Evolutionary conservation across 1,140 invertebrate genomes (phyloP), one percentile per base, ranked within the genome.

Genomic region (Magallana gigas): DNA sequence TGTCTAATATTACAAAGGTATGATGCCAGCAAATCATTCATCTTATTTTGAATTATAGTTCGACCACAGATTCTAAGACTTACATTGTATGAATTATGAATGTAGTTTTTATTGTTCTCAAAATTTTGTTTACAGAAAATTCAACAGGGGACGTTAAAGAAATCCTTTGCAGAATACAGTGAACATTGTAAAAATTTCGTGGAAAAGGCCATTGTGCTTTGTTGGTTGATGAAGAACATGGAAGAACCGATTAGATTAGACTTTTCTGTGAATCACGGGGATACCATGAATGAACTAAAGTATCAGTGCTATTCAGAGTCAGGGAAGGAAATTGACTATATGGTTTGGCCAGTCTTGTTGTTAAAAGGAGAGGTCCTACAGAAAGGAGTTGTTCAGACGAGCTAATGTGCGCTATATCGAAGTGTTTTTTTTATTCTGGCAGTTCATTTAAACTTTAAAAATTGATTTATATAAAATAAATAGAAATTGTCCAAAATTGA

Each of bases 321-420:
- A 58, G 87, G 84, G 57, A 57, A 83, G 9, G 18, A 12, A 5
- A 8, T 88, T 7, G 87, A 88, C 56, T 85, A 64, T 59, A 9
- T 88, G 7, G 87, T 88, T 6, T 88, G 87, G 87, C 87, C 87
- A 14, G 80, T 58, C 0, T 58, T 88, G 76, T 59, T 85, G 4
- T 23, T 68, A 57, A 59, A 85, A 56, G 87, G 84, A 36, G 59
- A 80, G 0, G 48, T 88, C 1, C 8, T 88, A 12, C 57, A 83
- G 0, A 88, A 83, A 59, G 87, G 84, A 5, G 62, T 83, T 23
- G 76, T 83, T 12, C 83, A 88, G 18, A 9, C 68, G 36, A 48
- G 36, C 36, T 48, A 48, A 48, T 48, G 4, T 36, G 2, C 12
- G 60, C 60, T 11, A 12, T 12, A 2, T 11, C 12, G 5, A 62